Percentiles rank a stretch among this genome's conserved stretches.
These are phyloP conservation scores for Pristionchus pacificus DNA, from an alignment of 1,140 invertebrate genomes.

Conservation along the genomic window DNA sequence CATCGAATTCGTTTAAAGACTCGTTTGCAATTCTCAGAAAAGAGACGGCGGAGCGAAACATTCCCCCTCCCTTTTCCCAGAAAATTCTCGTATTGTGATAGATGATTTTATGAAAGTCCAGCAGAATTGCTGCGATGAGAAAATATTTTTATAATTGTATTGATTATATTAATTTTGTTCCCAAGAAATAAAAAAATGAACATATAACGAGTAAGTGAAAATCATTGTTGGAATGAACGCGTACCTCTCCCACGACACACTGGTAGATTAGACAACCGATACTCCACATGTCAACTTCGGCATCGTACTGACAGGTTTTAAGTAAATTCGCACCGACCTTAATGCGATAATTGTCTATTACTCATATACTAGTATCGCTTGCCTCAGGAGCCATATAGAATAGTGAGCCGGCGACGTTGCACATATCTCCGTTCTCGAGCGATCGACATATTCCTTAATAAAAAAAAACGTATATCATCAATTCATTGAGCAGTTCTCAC, in stretches of 20 bases:
- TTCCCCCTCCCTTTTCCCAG: constrained; percentile 1
- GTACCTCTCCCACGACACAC: constrained; percentile 46
- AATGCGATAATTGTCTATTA: neutral
- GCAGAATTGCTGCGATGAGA: no score
- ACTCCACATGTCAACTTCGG: constrained; percentile 51
- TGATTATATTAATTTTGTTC: no score
- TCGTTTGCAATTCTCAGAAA: neutral
- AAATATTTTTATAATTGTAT: no score
- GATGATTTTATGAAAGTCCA: neutral
- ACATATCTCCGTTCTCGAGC: constrained; percentile 35
- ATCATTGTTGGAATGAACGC: no score
- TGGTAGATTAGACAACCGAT: constrained; percentile 51
- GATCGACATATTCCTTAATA: constrained; percentile 28
- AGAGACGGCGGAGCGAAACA: constrained; percentile 5
- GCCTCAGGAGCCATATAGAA: constrained; percentile 52
- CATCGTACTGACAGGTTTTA: constrained; percentile 43
- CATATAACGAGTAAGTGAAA: no score
- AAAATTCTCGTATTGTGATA: neutral
- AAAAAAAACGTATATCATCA: constrained; percentile 1
- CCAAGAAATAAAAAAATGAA: neutral
- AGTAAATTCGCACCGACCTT: constrained; percentile 48
- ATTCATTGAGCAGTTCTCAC: constrained; percentile 36
- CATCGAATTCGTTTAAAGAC: neutral
- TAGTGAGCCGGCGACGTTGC: constrained; percentile 55
- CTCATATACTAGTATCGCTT: neutral